Conservation (phyloP, 2,797 vertebrate genomes). For the Urosaurus nigricauda region DNA sequence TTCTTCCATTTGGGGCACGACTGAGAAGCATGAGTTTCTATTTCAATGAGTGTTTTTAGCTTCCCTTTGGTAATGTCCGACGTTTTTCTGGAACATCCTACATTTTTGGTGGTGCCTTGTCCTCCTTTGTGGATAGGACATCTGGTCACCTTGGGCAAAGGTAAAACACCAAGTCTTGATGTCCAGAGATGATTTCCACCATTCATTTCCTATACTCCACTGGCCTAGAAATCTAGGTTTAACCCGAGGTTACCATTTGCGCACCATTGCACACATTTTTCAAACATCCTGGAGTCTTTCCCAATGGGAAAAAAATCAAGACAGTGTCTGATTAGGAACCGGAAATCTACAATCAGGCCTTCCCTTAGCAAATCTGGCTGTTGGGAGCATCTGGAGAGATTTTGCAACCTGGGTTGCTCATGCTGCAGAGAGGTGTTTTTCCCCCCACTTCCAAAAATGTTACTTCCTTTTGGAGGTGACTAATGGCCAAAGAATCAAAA, state of each 20-base stretch:
- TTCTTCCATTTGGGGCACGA: too few relatives aligned
- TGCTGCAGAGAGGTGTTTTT: slow-evolving; percentile 61
- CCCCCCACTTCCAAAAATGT: slow-evolving; percentile 24
- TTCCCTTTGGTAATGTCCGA: too few relatives aligned
- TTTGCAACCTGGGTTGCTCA: slow-evolving; percentile 63
- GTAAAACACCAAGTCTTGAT: too few relatives aligned
- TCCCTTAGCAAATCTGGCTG: background rate
- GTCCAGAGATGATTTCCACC: background rate
- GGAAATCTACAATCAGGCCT: background rate
- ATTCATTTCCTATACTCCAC: background rate
- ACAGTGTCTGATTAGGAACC: too few relatives aligned
- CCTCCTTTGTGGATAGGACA: too few relatives aligned
- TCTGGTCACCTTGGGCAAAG: too few relatives aligned
- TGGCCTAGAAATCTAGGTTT: background rate
- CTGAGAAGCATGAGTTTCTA: too few relatives aligned
- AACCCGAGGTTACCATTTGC: background rate
- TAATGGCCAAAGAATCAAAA: slow-evolving; percentile 56
- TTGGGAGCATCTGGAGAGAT: background rate
- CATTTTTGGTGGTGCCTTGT: too few relatives aligned
- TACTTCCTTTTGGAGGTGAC: slow-evolving; percentile 69
- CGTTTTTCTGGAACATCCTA: too few relatives aligned
- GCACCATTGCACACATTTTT: background rate
- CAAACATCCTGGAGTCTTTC: too few relatives aligned
- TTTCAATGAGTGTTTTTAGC: too few relatives aligned
- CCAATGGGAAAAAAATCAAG: background rate